Evolutionary conservation across 2,113 vertebrate genomes (phyloP).

Genomic region (Lepus europaeus): DNA sequence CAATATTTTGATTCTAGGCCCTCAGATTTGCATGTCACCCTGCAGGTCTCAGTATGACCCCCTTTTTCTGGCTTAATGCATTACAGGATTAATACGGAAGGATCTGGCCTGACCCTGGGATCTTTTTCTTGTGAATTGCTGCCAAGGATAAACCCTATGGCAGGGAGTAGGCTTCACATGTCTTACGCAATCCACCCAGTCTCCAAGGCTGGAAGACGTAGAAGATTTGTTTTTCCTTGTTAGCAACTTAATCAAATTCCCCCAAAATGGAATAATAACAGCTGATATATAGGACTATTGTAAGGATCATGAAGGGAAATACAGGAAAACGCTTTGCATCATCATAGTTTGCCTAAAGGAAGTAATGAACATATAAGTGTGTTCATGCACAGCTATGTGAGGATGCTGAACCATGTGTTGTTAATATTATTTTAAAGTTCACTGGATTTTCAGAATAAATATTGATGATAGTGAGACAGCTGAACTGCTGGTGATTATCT

Average conservation of each 20-base stretch:
- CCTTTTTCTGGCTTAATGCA: not conserved
- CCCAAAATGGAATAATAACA: slow-evolving; percentile 10
- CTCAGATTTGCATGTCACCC: not conserved
- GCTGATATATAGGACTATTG: not conserved
- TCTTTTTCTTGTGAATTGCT: not conserved
- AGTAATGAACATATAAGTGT: not conserved
- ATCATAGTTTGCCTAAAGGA: not conserved
- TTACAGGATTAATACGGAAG: not conserved
- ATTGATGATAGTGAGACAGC: not conserved
- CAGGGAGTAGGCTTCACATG: not conserved
- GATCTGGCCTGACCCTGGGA: not conserved
- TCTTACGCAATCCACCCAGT: not conserved
- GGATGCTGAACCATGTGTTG: not conserved
- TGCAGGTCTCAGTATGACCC: not conserved
- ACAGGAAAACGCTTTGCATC: not conserved
- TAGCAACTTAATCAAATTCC: slow-evolving; percentile 3
- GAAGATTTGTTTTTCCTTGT: not conserved
- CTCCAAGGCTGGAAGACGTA: not conserved
- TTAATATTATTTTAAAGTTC: slow-evolving; percentile 38
- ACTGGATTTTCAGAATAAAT: not conserved
- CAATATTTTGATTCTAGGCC: not conserved
- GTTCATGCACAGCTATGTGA: not conserved
- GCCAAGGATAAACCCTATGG: not conserved
- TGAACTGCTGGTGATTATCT: slow-evolving; percentile 27
- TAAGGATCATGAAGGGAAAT: not conserved